Base-by-base conservation (phyloP, 2,888 invertebrate genomes). In the Scrobipalpa costella region DNA sequence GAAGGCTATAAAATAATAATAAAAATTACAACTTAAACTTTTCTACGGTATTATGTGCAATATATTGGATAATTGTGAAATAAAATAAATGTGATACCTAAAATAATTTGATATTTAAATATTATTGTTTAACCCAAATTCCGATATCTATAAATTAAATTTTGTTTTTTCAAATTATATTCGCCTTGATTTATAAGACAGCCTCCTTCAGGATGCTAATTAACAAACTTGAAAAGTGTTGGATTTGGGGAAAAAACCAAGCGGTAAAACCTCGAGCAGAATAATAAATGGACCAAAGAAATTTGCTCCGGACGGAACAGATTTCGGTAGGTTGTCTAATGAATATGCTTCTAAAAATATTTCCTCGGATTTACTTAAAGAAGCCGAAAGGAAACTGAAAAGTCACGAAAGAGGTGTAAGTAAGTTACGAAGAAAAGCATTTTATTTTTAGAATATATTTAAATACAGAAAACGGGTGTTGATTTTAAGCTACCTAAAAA, bases 141-240 rank as follows among this genome's bases (percentile, higher is more conserved):
- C 27, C 27, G 27, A 27, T n/a, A n/a, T n/a, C n/a, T n/a, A n/a
- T n/a, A n/a, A n/a, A n/a, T n/a, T n/a, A n/a, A n/a, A n/a, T n/a
- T 47, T 3, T 50, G 5, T 50, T 19, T 50, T 19, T 15, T 50
- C 27, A 19, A 27, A 52, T 13, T 5, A 15, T 15, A 15, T 7
- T 47, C 13, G 36, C 63, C 49, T 58, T 63, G 63, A 63, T 58
- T 63, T 62, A 62, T 62, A 44, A 33, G 62, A 58, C 55, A 38
- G 36, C 7, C 34, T 9, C 36, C 33, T 62, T 47, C 58, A 19
- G 49, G 49, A 19, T 49, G 57, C 57, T 63, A 63, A 63, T 63
- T 63, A 63, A 57, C 57, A 63, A 58, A 63, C 49, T 57, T 57
- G 27, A 57, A 62, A 61, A 34, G 34, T 60, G 60, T 47, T 49